Base-by-base conservation (phyloP, 1,140 invertebrate genomes). In the Zaprionus kolodkinae region DNA sequence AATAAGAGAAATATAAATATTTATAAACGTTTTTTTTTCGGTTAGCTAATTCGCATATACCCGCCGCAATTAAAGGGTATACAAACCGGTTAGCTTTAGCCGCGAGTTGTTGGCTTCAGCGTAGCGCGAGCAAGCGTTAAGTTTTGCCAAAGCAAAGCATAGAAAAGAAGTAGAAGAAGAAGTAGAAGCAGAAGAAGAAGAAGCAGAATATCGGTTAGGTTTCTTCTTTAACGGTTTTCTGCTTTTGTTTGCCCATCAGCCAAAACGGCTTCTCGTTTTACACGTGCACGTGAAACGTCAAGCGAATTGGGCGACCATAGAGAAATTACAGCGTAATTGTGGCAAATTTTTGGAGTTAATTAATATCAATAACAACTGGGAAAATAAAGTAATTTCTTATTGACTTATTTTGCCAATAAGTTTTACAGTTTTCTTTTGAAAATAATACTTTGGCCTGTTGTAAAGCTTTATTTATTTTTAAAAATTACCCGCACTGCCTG, bases 21-120 rank as follows among this genome's bases (percentile, higher is more conserved):
- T 15, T 27, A 17, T 50, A 17, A 50, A 52, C 7, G 3, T 35
- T 10, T 7, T 35, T 35, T 35, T 35, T 10, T 9, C 1, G 0
- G 6, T 35, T 9, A 10, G 7, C 33, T 3, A 9, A 3, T 15
- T 15, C 17, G 30, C 17, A 10, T 5, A 35, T 54, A 12, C 15
- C 48, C 17, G 21, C 21, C 6, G 1, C 1, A 6, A 35, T n/a
- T 15, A 15, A 1, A 67, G 70, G 17, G 70, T 43, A 67, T 60
- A 0, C n/a, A 72, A 72, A 72, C 70, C 70, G 70, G 70, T 72
- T 72, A 27, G 4, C 54, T 72, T 72, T n/a, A 13, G 43, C 25
- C 66, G 38, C 30, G 25, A 9, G 62, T 36, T 35, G 21, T 25
- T 17, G 21, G n/a, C 62, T 13, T 12, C 43, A 52, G n/a, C 45